Evolutionary conservation across 2,888 invertebrate species (phyloP), one percentile per base, ranked within the genome.

Genomic region (Mythimna loreyi): DNA sequence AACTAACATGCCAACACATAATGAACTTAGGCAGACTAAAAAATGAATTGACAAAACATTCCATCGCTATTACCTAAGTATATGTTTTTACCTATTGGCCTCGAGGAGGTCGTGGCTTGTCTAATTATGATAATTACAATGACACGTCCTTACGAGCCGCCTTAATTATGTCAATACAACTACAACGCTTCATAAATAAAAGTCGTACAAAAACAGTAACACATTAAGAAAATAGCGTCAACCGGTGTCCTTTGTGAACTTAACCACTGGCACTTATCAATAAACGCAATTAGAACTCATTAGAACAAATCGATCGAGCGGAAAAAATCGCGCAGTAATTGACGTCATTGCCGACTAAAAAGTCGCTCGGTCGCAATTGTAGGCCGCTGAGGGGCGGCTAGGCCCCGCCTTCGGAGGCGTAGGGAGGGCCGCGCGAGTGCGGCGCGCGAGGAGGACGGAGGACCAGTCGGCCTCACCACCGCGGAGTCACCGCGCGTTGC

Each of bases 201-300:
- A 49, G 49, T 47, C 50, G 45, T 60, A 65, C 53, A 79, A 78
- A 69, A 69, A 63, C 28, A 21, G 4, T 2, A 80, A 80, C 81
- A 81, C 75, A 80, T 82, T 78, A 81, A 80, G 84, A 75, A 85
- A 86, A 87, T 81, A 80, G 83, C 81, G 74, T 78, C 82, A 81
- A 85, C 80, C 80, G 77, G 73, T 74, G 67, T 67, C 77, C 73
- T 84, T 78, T 69, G 61, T 67, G 75, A 67, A 67, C 78, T 74
- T 79, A 80, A 72, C 60, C 64, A 70, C 76, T 68, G 63, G 71
- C 63, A 72, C 71, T 85, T 92, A 93, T 94, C 92, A 91, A 93
- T 93, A 91, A 92, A 91, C 85, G 89, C 91, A 93, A 94, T 94
- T 94, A 94, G 88, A 85, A 70, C 90, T 92, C 93, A 93, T 94